These are phyloP conservation scores for Herminia tarsipennalis DNA, from an alignment of 2,888 invertebrate species.

Conservation along the genomic window DNA sequence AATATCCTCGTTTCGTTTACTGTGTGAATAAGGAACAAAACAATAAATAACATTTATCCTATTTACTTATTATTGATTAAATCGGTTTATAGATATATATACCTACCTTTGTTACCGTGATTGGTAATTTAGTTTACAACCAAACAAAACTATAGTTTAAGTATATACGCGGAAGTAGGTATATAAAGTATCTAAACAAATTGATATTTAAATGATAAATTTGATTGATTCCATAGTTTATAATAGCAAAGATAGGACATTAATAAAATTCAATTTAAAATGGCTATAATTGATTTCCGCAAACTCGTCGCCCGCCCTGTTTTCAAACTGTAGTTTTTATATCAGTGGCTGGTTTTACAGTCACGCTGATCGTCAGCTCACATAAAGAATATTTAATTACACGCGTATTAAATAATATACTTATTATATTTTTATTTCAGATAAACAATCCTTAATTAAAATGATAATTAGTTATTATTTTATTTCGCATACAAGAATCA, in stretches of 20 bases:
- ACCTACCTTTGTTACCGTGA: not conserved
- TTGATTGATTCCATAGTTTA: constrained; percentile 3
- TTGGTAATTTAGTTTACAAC: constrained; percentile 1
- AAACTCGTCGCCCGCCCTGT: not conserved
- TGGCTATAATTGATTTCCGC: constrained; percentile 2
- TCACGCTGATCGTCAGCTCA: no score
- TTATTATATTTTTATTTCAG: no score
- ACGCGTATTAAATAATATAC: no score
- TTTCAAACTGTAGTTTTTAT: not conserved
- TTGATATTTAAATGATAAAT: constrained; percentile 1
- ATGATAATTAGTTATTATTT: no score
- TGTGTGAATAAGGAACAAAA: no score
- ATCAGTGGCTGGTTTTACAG: no score
- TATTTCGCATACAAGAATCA: no score
- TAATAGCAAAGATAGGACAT: constrained; percentile 3
- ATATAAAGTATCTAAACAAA: constrained; percentile 6
- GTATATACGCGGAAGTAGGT: constrained; percentile 10
- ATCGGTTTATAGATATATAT: not conserved
- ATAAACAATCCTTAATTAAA: no score
- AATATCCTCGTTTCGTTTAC: no score
- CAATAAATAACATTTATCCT: no score
- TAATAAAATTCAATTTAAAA: not conserved
- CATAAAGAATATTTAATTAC: no score
- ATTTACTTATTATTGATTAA: no score
- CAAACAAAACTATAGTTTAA: constrained; percentile 1